These are phyloP conservation scores for Melieria picta DNA, from an alignment of 2,888 invertebrate genomes.

Conservation along the genomic window DNA sequence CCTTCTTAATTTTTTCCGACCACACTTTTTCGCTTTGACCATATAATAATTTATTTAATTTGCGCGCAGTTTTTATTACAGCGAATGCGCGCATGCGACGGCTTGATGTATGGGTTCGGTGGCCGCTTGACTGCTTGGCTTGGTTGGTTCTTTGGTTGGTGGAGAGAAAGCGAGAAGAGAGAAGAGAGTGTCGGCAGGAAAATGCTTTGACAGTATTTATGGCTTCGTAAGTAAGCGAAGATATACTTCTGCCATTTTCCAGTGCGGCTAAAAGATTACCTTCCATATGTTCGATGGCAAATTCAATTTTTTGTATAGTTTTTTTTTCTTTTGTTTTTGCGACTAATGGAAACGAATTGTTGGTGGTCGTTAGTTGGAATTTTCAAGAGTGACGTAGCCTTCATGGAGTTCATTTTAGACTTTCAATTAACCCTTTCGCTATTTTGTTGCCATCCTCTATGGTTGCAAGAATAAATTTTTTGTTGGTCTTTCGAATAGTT, in stretches of 20 bases:
- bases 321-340: too few species aligned
- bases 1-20: constrained; percentile 19
- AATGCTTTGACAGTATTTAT: constrained; percentile 32
- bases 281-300: too few species aligned
- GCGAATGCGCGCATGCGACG: constrained; percentile 18
- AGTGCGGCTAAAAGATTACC: too few species aligned
- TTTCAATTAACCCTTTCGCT: too few species aligned
- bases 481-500: too few species aligned
- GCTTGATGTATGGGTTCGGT: constrained; percentile 10
- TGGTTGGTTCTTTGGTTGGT: not conserved
- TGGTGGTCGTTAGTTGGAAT: too few species aligned
- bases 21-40: constrained; percentile 41
- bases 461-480: too few species aligned
- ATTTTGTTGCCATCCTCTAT: too few species aligned
- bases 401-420: too few species aligned
- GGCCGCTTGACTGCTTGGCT: not conserved
- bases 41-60: constrained; percentile 56
- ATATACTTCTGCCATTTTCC: constrained; percentile 26
- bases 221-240: constrained; percentile 29
- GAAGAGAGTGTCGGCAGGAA: not conserved
- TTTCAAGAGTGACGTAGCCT: too few species aligned
- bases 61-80: constrained; percentile 47
- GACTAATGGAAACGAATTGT: too few species aligned
- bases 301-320: too few species aligned
- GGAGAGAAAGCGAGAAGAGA: not conserved